Percentiles rank a stretch among this genome's conserved stretches.
phyloP scores from a whole-genome alignment of 2,113 vertebrate species.

The Gambusia affinis region DNA sequence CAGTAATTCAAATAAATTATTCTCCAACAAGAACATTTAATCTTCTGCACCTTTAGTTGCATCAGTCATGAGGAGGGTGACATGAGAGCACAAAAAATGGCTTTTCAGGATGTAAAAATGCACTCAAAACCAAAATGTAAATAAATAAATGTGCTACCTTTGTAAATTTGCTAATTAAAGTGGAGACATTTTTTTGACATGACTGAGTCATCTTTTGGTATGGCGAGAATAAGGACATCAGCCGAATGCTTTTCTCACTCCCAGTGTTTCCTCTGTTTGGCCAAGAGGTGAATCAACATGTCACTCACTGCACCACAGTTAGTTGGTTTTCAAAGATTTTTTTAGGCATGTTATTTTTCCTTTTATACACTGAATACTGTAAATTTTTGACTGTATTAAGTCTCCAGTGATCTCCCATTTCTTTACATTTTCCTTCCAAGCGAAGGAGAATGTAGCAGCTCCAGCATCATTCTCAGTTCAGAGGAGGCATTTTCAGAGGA shows the following conservation, averaged over 20 bases:
- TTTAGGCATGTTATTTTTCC: slow-evolving; percentile 25
- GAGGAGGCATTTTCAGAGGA: no score
- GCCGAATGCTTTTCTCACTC: slow-evolving; percentile 15
- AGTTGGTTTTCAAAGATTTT: slow-evolving; percentile 18
- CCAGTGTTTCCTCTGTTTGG: slow-evolving; percentile 5
- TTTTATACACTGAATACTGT: slow-evolving; percentile 60
- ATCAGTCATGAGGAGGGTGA: background rate
- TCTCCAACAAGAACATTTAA: background rate
- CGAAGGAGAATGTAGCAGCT: no score
- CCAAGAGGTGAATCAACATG: slow-evolving; percentile 10
- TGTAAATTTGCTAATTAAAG: background rate
- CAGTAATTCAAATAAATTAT: background rate
- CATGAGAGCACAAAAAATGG: background rate
- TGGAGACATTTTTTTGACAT: background rate
- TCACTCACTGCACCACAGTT: slow-evolving; percentile 34
- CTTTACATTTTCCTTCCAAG: background rate
- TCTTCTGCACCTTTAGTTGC: background rate
- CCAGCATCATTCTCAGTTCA: no score
- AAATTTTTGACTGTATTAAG: slow-evolving; percentile 41
- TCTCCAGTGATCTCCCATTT: background rate
- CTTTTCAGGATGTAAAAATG: background rate
- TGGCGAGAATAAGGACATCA: background rate
- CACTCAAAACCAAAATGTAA: background rate
- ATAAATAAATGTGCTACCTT: background rate
- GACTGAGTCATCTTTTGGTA: slow-evolving; percentile 24